A percentile compares a stretch with the other conserved stretches of the same genome.
Evolutionary conservation across 2,888 invertebrate species (phyloP).

Genomic region (Drosophila anomelani): DNA sequence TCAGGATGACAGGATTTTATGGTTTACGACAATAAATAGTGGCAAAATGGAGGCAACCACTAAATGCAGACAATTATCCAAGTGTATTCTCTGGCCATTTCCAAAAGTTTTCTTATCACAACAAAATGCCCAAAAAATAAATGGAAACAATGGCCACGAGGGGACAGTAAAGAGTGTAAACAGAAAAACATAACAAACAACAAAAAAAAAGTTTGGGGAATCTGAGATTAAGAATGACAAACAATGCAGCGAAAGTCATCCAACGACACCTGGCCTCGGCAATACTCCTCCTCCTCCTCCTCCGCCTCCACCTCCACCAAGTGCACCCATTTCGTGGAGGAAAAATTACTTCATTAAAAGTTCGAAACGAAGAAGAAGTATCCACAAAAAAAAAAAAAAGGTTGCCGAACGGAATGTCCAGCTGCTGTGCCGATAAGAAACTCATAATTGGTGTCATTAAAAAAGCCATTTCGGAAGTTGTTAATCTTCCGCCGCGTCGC

Average conservation of each 20-base stretch:
- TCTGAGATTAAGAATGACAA: constrained; percentile 62
- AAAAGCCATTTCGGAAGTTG: constrained; percentile 81
- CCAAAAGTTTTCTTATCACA: constrained; percentile 32
- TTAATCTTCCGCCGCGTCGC: constrained; percentile 67
- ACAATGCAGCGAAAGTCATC: constrained; percentile 58
- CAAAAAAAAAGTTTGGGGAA: neutral
- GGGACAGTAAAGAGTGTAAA: constrained; percentile 1
- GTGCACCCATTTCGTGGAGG: constrained; percentile 31
- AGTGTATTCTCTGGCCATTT: constrained; percentile 6
- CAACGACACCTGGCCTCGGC: constrained; percentile 21
- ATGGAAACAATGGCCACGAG: constrained; percentile 11
- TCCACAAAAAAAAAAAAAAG: constrained; percentile 22
- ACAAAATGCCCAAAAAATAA: constrained; percentile 9
- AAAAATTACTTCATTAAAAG: constrained; percentile 78
- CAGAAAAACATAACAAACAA: neutral
- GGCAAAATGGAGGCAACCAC: neutral
- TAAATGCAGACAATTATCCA: constrained; percentile 32
- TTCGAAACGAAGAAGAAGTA: constrained; percentile 59
- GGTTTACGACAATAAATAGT: neutral
- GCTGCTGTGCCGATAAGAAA: constrained; percentile 79
- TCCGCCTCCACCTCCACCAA: neutral
- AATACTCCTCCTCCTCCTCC: neutral
- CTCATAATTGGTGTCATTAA: constrained; percentile 82
- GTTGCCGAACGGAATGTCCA: constrained; percentile 36
- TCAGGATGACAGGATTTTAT: neutral